phyloP scores from a whole-genome alignment of 1,140 invertebrate species.

The Conus ventricosus region DNA sequence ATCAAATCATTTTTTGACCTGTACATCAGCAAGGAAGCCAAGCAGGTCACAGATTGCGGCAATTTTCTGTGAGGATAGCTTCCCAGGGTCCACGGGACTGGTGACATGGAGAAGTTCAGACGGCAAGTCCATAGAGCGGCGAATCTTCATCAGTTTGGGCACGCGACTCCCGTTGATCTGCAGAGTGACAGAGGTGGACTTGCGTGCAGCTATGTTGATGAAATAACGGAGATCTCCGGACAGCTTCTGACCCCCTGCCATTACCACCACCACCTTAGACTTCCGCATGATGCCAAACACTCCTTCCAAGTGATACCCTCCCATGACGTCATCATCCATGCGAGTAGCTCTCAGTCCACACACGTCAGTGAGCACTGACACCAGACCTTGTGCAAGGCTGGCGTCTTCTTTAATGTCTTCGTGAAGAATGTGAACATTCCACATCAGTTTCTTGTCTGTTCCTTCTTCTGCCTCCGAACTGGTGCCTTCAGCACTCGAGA shows the following conservation, averaged over 20 bases:
- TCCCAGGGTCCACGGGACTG: background rate
- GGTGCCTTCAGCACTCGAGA: background rate
- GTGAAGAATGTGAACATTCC: slow-evolving; percentile 19
- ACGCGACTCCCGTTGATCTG: background rate
- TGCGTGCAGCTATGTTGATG: background rate
- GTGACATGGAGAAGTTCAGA: background rate
- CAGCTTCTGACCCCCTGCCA: background rate
- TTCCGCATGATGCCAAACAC: background rate
- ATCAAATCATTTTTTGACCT: too few species aligned
- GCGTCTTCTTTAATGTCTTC: background rate
- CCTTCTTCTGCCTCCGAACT: background rate
- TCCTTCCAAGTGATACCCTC: background rate
- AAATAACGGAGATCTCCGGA: background rate
- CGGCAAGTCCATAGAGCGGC: background rate
- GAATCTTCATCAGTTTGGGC: background rate
- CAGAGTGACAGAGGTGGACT: slow-evolving; percentile 1
- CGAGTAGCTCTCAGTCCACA: slow-evolving; percentile 9
- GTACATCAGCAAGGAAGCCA: background rate
- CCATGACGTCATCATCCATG: slow-evolving; percentile 8
- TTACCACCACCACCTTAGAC: background rate
- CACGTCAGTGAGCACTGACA: background rate
- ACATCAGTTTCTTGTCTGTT: background rate
- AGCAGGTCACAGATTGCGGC: background rate
- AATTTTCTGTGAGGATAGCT: background rate
- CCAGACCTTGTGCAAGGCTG: background rate